A percentile compares a stretch with the other conserved stretches of the same genome.
Evolutionary conservation across 2,113 vertebrate species (phyloP).

Genomic region (Xyliphius kryptos): DNA sequence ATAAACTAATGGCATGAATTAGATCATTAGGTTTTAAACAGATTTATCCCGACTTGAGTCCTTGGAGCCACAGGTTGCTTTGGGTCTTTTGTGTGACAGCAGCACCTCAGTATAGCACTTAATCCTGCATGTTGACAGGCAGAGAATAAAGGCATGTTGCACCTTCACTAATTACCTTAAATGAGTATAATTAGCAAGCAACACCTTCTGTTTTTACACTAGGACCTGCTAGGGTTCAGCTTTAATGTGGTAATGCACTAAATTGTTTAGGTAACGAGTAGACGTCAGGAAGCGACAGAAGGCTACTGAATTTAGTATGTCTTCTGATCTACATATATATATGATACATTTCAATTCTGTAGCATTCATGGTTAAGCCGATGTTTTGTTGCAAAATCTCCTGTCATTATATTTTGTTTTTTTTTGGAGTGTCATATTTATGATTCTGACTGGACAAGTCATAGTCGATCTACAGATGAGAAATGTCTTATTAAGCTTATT

Average conservation of each 20-base stretch:
- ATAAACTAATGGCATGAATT: not conserved
- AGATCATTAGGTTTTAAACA: too few species aligned
- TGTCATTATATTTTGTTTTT: too few species aligned
- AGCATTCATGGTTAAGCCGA: too few species aligned
- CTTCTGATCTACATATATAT: not conserved
- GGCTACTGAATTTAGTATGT: not conserved
- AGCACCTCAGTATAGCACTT: not conserved
- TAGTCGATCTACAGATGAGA: too few species aligned
- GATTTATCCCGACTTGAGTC: too few species aligned
- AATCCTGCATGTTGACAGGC: constrained; percentile 23
- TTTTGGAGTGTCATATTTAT: too few species aligned
- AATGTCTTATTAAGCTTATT: too few species aligned
- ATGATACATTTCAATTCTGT: too few species aligned
- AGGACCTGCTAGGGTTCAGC: constrained; percentile 9
- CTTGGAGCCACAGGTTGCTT: too few species aligned
- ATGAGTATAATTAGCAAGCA: constrained; percentile 37
- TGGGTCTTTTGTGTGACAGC: constrained; percentile 27
- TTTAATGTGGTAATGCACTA: constrained; percentile 33
- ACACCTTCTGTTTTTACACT: constrained; percentile 38
- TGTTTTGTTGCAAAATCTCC: too few species aligned
- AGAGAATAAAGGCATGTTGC: constrained; percentile 23
- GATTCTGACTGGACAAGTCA: too few species aligned
- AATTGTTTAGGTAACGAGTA: constrained; percentile 7
- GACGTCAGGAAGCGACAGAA: not conserved
- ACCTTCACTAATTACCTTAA: constrained; percentile 36